Conservation (phyloP, 2,797 vertebrate species). For the Rhinoraja longicauda region DNA sequence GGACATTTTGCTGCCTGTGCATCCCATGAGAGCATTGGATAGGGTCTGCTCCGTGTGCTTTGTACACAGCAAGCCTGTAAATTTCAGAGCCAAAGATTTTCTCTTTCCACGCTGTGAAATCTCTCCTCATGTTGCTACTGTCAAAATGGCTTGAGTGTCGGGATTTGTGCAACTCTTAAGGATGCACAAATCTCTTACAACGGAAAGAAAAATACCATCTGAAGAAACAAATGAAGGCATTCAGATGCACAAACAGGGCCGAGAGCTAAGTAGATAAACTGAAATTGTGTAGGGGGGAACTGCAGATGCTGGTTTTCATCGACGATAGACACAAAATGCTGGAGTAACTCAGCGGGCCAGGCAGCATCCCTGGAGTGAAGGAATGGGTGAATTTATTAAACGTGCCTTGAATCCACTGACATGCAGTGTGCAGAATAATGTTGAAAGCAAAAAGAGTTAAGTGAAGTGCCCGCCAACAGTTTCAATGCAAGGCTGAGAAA, state of each 20-base stretch:
- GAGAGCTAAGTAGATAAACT: background rate
- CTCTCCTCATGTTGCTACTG: background rate
- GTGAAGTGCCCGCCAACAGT: background rate
- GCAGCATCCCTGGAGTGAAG: too few species aligned
- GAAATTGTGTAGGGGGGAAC: background rate
- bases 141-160: background rate
- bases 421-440: background rate
- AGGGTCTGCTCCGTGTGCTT: background rate
- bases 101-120: background rate
- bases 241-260: background rate
- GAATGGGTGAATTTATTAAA: background rate
- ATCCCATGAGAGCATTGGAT: background rate
- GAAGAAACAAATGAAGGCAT: background rate
- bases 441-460: background rate
- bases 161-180: background rate
- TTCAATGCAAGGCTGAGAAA: background rate
- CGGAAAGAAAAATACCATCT: background rate
- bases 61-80: background rate
- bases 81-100: background rate
- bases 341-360: too few species aligned
- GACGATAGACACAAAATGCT: too few species aligned
- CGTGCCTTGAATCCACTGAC: background rate
- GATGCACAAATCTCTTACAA: background rate
- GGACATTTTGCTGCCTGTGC: background rate
- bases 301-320: too few species aligned